Evolutionary conservation across 2,888 invertebrate species (phyloP).

Genomic region (Lasioglossum zephyrum): DNA sequence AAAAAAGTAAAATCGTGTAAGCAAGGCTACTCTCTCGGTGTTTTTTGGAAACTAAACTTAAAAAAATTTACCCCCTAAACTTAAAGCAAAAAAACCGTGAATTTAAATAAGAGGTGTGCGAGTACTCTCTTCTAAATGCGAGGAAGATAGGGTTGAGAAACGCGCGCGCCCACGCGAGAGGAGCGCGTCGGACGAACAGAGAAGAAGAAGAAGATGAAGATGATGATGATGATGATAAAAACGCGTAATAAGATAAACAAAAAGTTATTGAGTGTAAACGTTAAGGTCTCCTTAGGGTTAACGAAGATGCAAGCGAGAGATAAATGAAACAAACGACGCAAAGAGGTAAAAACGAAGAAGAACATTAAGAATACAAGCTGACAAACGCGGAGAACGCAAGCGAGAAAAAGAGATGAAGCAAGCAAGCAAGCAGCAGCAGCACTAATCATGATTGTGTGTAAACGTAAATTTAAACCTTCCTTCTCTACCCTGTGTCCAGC

Average conservation of each 20-base stretch:
- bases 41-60: slow-evolving; percentile 83
- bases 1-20: slow-evolving; percentile 77
- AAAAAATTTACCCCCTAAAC: slow-evolving; percentile 79
- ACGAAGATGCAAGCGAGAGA: slow-evolving; percentile 64
- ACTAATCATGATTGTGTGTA: slow-evolving; percentile 82
- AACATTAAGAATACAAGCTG: slow-evolving; percentile 53
- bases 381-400: slow-evolving; percentile 68
- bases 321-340: slow-evolving; percentile 71
- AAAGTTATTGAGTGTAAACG: slow-evolving; percentile 82
- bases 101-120: slow-evolving; percentile 44
- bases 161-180: slow-evolving; percentile 50
- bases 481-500: slow-evolving; percentile 62
- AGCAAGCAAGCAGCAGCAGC: slow-evolving; percentile 50
- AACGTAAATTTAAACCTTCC: slow-evolving; percentile 77
- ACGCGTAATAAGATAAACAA: slow-evolving; percentile 46
- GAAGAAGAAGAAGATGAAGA: neutral
- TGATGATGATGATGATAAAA: neutral
- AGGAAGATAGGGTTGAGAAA: slow-evolving; percentile 20
- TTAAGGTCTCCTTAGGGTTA: slow-evolving; percentile 82
- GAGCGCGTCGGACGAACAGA: slow-evolving; percentile 47
- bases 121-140: slow-evolving; percentile 15
- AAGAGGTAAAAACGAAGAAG: slow-evolving; percentile 55
- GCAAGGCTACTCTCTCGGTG: slow-evolving; percentile 83
- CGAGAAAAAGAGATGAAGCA: slow-evolving; percentile 49
- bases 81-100: slow-evolving; percentile 76